Evolutionary conservation across 1,140 invertebrate genomes (phyloP).

Genomic region (Pinna nobilis): DNA sequence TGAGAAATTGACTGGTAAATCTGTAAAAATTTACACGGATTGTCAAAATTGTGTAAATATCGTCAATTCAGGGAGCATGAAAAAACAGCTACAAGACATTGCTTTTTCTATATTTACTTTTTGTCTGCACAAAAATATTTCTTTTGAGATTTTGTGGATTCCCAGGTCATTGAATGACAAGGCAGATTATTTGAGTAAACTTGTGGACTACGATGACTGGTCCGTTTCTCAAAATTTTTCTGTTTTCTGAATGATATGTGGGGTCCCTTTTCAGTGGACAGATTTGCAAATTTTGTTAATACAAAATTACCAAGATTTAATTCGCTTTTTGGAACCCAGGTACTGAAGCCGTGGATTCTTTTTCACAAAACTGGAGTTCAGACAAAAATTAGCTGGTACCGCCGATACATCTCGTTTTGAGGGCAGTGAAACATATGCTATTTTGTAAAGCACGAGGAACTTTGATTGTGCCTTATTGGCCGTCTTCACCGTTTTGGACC

Average conservation of each 20-base stretch:
- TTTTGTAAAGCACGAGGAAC: conserved; percentile 16
- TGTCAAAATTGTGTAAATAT: conserved; percentile 23
- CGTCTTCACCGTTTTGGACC: not conserved
- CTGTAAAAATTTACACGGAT: conserved; percentile 3
- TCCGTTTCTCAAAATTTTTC: conserved; percentile 20
- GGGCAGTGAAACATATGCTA: not conserved
- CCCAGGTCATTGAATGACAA: conserved; percentile 5
- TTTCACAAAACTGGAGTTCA: not conserved
- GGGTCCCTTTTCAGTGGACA: conserved; percentile 17
- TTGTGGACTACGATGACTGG: conserved; percentile 38
- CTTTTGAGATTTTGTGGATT: conserved; percentile 2
- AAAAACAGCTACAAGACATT: not conserved
- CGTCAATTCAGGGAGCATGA: conserved; percentile 6
- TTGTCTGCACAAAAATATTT: not conserved
- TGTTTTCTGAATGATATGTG: conserved; percentile 1
- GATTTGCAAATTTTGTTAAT: conserved; percentile 19
- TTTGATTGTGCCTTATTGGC: conserved; percentile 18
- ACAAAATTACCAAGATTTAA: conserved; percentile 1
- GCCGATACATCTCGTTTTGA: not conserved
- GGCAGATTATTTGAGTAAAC: conserved; percentile 8
- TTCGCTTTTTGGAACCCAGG: conserved; percentile 13
- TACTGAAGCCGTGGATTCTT: conserved; percentile 15
- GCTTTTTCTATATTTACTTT: conserved; percentile 5
- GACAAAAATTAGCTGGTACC: conserved; percentile 30
- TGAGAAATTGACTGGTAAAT: not conserved